Conservation (phyloP, 2,797 vertebrate species). For the Takifugu ocellatus region DNA sequence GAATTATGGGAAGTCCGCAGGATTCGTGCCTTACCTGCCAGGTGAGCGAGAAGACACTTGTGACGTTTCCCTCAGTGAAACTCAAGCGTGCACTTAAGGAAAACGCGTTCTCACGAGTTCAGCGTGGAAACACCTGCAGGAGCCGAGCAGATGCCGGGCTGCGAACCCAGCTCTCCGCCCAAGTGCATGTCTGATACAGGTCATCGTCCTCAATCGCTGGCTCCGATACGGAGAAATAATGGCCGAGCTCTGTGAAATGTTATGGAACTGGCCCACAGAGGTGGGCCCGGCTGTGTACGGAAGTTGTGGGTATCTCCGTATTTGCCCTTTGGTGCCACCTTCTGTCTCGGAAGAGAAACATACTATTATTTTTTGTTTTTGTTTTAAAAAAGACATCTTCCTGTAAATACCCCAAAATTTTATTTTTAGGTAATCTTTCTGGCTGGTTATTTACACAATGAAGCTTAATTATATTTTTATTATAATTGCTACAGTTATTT, state of each 20-base stretch:
- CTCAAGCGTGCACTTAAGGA: not conserved
- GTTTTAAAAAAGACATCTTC: no score
- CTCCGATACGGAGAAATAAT: no score
- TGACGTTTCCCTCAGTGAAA: not conserved
- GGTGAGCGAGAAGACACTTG: not conserved
- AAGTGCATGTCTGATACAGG: not conserved
- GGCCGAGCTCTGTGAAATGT: not conserved
- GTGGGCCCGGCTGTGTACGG: not conserved
- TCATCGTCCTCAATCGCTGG: no score
- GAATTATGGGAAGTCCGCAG: conserved; percentile 47
- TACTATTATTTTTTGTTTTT: no score
- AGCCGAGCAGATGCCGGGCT: not conserved
- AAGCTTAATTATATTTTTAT: no score
- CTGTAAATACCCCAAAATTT: no score
- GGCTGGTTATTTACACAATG: no score
- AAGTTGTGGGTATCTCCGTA: not conserved
- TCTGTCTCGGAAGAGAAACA: not conserved
- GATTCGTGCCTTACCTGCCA: conserved; percentile 37
- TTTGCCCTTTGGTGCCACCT: not conserved
- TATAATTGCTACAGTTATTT: no score
- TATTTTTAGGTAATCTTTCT: no score
- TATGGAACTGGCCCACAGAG: not conserved
- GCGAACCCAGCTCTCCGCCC: not conserved
- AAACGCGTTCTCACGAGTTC: conserved; percentile 39
- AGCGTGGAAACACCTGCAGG: conserved; percentile 46